A percentile compares a stretch with the other conserved stretches of the same genome.
These are phyloP conservation scores for Australoheros scitulus DNA, from an alignment of 2,113 vertebrate species.

Conservation along the genomic window DNA sequence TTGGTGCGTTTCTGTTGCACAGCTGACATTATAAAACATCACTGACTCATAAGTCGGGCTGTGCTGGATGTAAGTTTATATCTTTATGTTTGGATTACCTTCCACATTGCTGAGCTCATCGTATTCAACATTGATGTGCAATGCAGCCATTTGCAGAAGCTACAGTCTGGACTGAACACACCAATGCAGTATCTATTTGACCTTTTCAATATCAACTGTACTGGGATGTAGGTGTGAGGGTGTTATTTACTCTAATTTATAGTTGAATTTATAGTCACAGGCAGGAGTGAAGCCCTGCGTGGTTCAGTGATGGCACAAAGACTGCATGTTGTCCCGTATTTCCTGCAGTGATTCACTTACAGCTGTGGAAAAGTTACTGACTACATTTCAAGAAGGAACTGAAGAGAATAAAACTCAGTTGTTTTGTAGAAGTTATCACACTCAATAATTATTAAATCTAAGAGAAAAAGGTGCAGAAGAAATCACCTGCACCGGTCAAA, in stretches of 20 bases:
- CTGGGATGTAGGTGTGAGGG: background rate
- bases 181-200: background rate
- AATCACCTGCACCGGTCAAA: background rate
- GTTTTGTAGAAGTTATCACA: background rate
- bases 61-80: too few relatives aligned
- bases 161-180: background rate
- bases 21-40: too few relatives aligned
- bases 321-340: background rate
- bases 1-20: background rate
- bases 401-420: background rate
- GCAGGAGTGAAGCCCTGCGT: background rate
- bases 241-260: background rate
- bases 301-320: background rate
- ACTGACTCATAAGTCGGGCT: too few relatives aligned
- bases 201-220: background rate
- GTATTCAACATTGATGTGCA: rapidly evolving
- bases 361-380: background rate
- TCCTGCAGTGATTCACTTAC: background rate
- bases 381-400: background rate
- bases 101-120: background rate
- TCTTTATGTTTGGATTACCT: background rate
- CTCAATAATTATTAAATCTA: background rate
- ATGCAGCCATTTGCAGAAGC: background rate
- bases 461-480: background rate
- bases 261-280: background rate